Evolutionary conservation across 2,888 invertebrate genomes (phyloP).

Genomic region (Reticulitermes lucifugus): DNA sequence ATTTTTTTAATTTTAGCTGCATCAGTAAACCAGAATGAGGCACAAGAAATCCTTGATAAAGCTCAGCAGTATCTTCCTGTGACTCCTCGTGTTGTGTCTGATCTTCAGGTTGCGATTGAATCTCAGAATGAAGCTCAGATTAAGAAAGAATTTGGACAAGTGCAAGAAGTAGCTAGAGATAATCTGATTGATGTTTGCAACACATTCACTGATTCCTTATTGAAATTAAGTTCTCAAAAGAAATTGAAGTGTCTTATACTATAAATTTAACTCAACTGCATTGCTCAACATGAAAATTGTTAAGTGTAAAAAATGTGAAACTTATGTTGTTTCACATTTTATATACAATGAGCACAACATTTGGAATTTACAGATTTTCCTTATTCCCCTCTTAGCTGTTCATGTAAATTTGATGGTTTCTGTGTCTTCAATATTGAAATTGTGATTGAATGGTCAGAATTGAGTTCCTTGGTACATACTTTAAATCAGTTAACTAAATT

Average conservation of each 20-base stretch:
- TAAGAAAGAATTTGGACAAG: background rate
- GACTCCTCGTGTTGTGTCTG: background rate
- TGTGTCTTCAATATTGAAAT: too few relatives aligned
- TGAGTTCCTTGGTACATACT: too few relatives aligned
- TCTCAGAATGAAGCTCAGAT: background rate
- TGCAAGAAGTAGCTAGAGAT: background rate
- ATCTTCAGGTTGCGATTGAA: background rate
- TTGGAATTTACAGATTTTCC: too few relatives aligned
- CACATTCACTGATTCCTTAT: background rate
- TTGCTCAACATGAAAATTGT: too few relatives aligned
- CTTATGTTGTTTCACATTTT: too few relatives aligned
- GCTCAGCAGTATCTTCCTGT: background rate
- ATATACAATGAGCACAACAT: too few relatives aligned
- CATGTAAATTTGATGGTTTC: too few relatives aligned
- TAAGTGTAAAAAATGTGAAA: too few relatives aligned
- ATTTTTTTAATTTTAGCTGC: background rate
- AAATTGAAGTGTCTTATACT: constrained; percentile 8
- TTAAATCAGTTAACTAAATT: too few relatives aligned
- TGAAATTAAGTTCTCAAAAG: background rate
- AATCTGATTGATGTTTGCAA: background rate
- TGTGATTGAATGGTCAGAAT: too few relatives aligned
- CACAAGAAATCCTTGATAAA: background rate
- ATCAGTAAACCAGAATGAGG: background rate
- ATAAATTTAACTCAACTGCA: background rate
- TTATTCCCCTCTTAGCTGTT: too few relatives aligned